Conservation (phyloP, 2,888 invertebrate genomes). For the Geotrupes spiniger region DNA sequence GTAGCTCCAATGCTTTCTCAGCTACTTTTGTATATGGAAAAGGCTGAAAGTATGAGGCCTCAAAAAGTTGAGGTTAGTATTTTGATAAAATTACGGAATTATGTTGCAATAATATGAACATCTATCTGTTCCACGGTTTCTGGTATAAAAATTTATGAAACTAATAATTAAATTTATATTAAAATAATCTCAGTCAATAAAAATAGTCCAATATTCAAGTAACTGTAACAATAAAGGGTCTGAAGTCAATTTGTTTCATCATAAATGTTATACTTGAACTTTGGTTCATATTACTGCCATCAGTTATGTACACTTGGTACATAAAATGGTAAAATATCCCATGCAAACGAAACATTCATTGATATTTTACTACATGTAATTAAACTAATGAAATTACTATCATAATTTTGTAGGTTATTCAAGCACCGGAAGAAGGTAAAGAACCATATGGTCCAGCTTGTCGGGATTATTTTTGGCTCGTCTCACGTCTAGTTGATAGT, state of each 20-base stretch:
- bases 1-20: slow-evolving; percentile 78
- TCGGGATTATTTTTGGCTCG: slow-evolving; percentile 90
- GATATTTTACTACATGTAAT: too few species aligned
- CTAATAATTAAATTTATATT: too few species aligned
- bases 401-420: slow-evolving; percentile 28
- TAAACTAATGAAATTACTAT: not conserved
- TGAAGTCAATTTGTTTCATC: too few species aligned
- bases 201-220: too few species aligned
- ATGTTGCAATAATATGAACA: not conserved
- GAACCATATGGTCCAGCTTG: slow-evolving; percentile 94
- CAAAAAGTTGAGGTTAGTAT: slow-evolving; percentile 55
- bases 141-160: slow-evolving; percentile 30
- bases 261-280: too few species aligned
- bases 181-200: too few species aligned
- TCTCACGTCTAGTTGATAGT: slow-evolving; percentile 84
- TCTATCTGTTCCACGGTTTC: too few species aligned
- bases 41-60: slow-evolving; percentile 83
- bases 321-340: too few species aligned
- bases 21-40: slow-evolving; percentile 74
- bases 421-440: slow-evolving; percentile 73
- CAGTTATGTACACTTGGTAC: too few species aligned
- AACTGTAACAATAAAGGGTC: too few species aligned
- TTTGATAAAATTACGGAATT: not conserved
- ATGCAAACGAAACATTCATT: too few species aligned
- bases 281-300: too few species aligned